phyloP scores from a whole-genome alignment of 2,888 invertebrate genomes.

The Lithosia quadra region DNA sequence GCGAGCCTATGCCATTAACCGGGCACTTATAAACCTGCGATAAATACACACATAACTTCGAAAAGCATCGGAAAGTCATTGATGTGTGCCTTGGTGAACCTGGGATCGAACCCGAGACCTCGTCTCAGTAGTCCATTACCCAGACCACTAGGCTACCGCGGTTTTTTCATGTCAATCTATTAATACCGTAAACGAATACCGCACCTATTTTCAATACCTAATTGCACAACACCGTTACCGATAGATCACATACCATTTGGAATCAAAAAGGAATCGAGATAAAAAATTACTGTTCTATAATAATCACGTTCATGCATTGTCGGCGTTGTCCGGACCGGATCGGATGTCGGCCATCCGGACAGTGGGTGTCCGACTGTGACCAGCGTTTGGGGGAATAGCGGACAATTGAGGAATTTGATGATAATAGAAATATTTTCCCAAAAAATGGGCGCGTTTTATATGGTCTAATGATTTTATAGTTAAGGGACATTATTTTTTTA shows the following conservation, averaged over 20 bases:
- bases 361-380: constrained; percentile 52
- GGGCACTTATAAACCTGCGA: too few relatives aligned
- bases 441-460: constrained; percentile 11
- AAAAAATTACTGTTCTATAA: constrained; percentile 48
- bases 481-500: not conserved
- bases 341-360: constrained; percentile 46
- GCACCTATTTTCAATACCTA: constrained; percentile 2
- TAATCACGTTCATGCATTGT: constrained; percentile 49
- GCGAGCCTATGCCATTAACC: too few relatives aligned
- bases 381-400: constrained; percentile 19
- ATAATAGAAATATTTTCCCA: not conserved
- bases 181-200: too few relatives aligned
- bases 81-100: too few relatives aligned
- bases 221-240: constrained; percentile 25
- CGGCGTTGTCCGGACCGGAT: constrained; percentile 42
- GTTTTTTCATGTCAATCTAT: too few relatives aligned
- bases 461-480: not conserved
- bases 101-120: too few relatives aligned
- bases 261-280: constrained; percentile 37
- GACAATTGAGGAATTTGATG: constrained; percentile 15
- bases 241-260: constrained; percentile 48
- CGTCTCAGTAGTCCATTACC: too few relatives aligned
- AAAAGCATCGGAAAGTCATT: too few relatives aligned
- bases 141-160: too few relatives aligned
- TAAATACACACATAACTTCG: too few relatives aligned